Evolutionary conservation across 1,140 invertebrate genomes (phyloP), one percentile per base, ranked within the genome.

Genomic region (Zaprionus lachaisei): DNA sequence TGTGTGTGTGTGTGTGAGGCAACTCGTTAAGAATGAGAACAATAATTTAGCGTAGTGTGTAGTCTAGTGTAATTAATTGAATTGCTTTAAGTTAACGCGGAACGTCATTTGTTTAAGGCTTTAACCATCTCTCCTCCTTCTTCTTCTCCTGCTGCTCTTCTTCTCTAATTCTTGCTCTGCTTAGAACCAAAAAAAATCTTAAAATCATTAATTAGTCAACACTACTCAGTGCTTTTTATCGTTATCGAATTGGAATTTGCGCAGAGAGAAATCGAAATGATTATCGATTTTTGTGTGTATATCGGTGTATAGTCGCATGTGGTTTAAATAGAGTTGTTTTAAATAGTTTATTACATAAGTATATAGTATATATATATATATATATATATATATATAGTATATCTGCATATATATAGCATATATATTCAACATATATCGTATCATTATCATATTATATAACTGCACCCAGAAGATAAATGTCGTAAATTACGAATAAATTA

Each of bases 381-480:
- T 22, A 31, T 15, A 31, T 49, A 26, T 38, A 15, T 38, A 41
- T 41, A 41, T n/a, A 41, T 41, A 41, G 15, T 34, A 15, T 60
- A 58, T 68, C 1, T 41, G 17, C 28, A 14, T 47, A 26, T 22
- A 31, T 15, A 26, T 38, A 14, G 12, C 55, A 55, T 31, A 37
- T 68, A 31, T 49, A 17, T 51, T 49, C 47, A 24, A 12, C 47
- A 51, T 57, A 66, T 81, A 80, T 34, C 2, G 31, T 34, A 34
- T 64, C 47, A 74, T 60, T 84, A 78, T 47, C 41, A 47, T 54
- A 80, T 83, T 73, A 77, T 71, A 80, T 87, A 86, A 87, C 83
- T 86, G 83, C 83, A 87, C 83, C 83, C 83, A 74, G 80, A 77
- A 82, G 57, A 77, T 51, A 64, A 69, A 64, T 63, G 22, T 65